A percentile compares a stretch with the other conserved stretches of the same genome.
These are phyloP conservation scores for Acanthosepion lycidas DNA, from an alignment of 2,888 invertebrate genomes.

Conservation along the genomic window DNA sequence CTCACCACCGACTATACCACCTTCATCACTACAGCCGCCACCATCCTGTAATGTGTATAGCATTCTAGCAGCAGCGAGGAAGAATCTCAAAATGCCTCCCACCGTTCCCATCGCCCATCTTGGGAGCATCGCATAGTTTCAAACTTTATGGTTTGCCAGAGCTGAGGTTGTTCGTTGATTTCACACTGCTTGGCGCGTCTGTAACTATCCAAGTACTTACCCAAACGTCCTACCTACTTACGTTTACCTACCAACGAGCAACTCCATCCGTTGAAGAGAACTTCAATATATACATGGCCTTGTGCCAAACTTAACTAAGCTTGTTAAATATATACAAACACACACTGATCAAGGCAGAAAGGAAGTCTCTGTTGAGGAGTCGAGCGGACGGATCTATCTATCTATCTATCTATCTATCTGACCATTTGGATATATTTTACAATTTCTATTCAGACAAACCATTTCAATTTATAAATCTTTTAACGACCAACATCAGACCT, in stretches of 20 bases:
- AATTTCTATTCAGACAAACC: background rate
- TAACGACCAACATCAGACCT: background rate
- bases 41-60: background rate
- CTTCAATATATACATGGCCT: background rate
- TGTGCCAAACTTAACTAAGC: background rate
- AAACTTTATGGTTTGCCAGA: background rate
- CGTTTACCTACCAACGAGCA: background rate
- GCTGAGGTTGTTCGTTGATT: background rate
- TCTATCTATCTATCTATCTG: conserved; percentile 43
- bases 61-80: background rate
- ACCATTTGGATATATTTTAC: background rate
- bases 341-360: background rate
- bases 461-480: background rate
- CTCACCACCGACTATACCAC: background rate
- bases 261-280: background rate
- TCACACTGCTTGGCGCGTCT: background rate
- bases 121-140: background rate
- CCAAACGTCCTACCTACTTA: background rate
- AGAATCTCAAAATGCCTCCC: background rate
- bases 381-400: conserved; percentile 33
- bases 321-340: background rate
- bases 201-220: background rate
- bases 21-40: background rate
- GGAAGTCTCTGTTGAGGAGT: background rate
- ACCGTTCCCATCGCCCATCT: background rate